These are phyloP conservation scores for Porites evermanni DNA, from an alignment of 92 coral and sea anemone species.

Conservation along the genomic window DNA sequence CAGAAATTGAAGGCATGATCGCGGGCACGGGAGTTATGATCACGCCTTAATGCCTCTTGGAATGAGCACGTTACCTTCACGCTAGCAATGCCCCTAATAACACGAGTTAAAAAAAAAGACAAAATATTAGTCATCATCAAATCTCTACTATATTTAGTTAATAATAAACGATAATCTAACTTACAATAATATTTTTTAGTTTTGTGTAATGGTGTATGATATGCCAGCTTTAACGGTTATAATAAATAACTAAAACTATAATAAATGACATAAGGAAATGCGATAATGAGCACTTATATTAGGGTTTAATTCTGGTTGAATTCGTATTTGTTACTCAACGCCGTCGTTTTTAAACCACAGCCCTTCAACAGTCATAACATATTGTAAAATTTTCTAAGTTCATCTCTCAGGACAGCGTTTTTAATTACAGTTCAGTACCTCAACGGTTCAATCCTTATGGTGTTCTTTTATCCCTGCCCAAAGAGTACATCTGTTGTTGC, in stretches of 20 bases:
- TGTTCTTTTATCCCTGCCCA: slow-evolving; percentile 30
- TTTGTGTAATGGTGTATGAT: neutral
- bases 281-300: neutral
- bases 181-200: neutral
- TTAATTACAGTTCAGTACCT: too few relatives aligned
- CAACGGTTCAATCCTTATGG: too few relatives aligned
- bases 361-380: too few relatives aligned
- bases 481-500: slow-evolving; percentile 32
- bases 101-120: neutral
- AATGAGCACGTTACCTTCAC: neutral
- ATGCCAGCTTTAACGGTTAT: neutral
- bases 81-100: slow-evolving; percentile 1
- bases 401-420: too few relatives aligned
- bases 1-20: neutral
- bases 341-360: too few relatives aligned
- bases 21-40: neutral
- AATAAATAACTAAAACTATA: neutral
- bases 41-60: slow-evolving; percentile 8
- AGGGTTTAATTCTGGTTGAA: too few relatives aligned
- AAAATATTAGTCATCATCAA: slow-evolving; percentile 12
- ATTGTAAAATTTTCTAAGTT: too few relatives aligned
- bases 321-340: too few relatives aligned
- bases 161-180: slow-evolving; percentile 9
- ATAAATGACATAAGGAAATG: neutral
- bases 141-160: slow-evolving; percentile 2